Percentiles rank a stretch among this genome's conserved stretches.
phyloP scores from a whole-genome alignment of 2,113 vertebrate genomes.

The Struthidea cinerea region DNA sequence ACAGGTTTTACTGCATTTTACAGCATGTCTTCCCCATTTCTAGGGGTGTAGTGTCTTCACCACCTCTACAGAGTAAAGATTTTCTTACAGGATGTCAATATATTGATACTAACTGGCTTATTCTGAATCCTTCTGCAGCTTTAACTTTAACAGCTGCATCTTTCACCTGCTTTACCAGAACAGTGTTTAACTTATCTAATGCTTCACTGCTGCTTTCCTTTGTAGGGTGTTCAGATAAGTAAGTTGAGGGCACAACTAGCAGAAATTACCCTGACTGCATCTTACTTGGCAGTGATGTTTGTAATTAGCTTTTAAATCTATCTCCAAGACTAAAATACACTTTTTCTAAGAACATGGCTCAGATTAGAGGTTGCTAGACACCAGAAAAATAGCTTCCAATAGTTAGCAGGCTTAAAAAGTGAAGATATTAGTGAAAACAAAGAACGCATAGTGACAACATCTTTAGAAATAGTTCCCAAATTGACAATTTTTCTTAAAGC shows the following conservation, averaged over 20 bases:
- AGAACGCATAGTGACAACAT: not conserved
- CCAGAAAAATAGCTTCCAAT: not conserved
- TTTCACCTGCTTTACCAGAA: not conserved
- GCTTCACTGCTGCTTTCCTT: not conserved
- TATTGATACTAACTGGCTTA: not conserved
- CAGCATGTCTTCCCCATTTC: not conserved
- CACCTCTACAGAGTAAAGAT: not conserved
- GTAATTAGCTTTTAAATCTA: not conserved
- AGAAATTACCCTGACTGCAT: not conserved
- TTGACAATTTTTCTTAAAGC: not conserved
- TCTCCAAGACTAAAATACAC: not conserved
- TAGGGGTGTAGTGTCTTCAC: not conserved
- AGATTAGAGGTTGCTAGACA: not conserved
- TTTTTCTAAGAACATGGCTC: not conserved
- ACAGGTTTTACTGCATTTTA: not conserved
- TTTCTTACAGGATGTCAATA: not conserved
- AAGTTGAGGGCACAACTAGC: not conserved
- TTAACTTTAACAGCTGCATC: not conserved
- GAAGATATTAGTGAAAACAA: not conserved
- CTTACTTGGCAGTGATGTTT: not conserved
- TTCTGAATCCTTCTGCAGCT: not conserved
- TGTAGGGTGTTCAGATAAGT: not conserved
- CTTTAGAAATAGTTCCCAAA: not conserved
- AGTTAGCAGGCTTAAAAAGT: not conserved
- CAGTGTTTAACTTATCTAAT: not conserved